Evolutionary conservation across 2,113 vertebrate species (phyloP).

Genomic region (Eulemur macaco): DNA sequence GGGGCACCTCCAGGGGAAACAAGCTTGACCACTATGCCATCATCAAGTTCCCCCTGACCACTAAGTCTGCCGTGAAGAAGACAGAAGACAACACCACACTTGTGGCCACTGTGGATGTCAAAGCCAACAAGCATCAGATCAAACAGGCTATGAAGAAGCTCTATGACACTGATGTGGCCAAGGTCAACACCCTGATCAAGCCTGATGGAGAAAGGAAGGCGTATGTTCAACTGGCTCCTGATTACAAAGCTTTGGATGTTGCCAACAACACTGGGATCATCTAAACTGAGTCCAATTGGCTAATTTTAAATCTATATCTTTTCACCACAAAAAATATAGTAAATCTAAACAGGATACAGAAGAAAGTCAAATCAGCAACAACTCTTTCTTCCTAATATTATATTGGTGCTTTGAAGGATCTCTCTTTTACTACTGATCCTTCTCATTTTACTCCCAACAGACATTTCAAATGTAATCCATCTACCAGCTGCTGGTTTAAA

Average conservation of each 20-base stretch:
- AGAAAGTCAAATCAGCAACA: constrained; percentile 12
- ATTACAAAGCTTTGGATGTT: background rate
- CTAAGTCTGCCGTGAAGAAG: background rate
- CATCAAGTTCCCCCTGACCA: background rate
- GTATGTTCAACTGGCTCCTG: background rate
- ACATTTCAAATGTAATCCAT: background rate
- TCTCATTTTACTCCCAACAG: background rate
- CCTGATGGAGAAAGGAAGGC: background rate
- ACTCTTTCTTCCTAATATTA: background rate
- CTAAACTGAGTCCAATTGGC: background rate
- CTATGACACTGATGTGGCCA: background rate
- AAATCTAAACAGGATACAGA: background rate
- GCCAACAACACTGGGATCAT: background rate
- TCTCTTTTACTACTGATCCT: background rate
- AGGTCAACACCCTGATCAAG: background rate
- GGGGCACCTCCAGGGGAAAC: background rate
- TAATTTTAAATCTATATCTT: background rate
- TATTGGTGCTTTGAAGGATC: background rate
- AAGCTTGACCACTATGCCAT: background rate
- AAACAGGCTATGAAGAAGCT: background rate
- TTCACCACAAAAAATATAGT: background rate
- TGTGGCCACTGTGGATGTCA: background rate
- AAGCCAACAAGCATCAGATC: background rate
- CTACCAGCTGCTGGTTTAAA: background rate
- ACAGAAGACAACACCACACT: background rate